Evolutionary conservation across 1,140 invertebrate species (phyloP).

Genomic region (Cydia strobilella): DNA sequence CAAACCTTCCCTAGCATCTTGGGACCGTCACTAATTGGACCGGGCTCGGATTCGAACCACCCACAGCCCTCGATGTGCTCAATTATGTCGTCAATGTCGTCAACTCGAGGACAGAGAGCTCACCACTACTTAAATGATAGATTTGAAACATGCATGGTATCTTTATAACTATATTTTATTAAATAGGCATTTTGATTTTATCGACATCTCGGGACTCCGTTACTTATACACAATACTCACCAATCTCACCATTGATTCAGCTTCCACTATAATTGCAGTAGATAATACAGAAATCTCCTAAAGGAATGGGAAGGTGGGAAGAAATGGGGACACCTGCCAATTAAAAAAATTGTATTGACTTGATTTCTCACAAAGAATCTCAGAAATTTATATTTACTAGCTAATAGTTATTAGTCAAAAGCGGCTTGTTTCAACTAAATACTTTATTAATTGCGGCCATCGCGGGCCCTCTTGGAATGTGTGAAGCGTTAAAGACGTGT

Average conservation of each 20-base stretch:
- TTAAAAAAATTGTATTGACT: too few relatives aligned
- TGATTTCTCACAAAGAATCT: too few relatives aligned
- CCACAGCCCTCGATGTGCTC: constrained; percentile 6
- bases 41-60: constrained; percentile 16
- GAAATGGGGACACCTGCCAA: too few relatives aligned
- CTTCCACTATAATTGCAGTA: too few relatives aligned
- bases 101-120: neutral
- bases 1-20: neutral
- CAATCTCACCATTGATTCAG: too few relatives aligned
- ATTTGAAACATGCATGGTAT: neutral
- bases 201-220: neutral
- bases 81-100: constrained; percentile 28
- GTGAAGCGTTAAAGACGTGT: constrained; percentile 14
- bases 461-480: neutral
- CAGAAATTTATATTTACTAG: too few relatives aligned
- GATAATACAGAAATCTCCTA: too few relatives aligned
- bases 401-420: neutral
- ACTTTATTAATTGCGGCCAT: neutral
- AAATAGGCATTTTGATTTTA: neutral
- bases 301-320: too few relatives aligned
- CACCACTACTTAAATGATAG: neutral
- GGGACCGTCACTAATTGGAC: constrained; percentile 30
- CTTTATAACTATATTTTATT: neutral
- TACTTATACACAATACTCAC: too few relatives aligned
- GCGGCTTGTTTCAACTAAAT: neutral